phyloP scores from a whole-genome alignment of 2,888 invertebrate species.

The Molorchus minor region DNA sequence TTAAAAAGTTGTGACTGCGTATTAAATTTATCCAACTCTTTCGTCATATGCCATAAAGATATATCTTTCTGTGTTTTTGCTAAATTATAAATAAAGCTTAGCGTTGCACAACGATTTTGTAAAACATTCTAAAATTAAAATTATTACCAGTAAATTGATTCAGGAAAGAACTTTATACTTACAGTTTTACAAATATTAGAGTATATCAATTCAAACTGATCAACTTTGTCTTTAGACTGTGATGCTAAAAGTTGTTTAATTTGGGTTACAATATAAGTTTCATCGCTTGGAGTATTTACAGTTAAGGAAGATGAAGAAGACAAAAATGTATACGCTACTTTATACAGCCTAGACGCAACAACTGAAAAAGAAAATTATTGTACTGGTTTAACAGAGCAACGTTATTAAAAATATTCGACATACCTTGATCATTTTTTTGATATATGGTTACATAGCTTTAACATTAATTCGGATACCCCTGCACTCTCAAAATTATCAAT shows the following conservation, averaged over 20 bases:
- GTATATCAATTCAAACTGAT: constrained; percentile 57
- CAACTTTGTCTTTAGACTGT: constrained; percentile 48
- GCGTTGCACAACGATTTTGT: constrained; percentile 51
- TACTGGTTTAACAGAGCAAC: not conserved
- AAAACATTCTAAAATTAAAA: constrained; percentile 51
- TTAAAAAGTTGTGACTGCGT: constrained; percentile 32
- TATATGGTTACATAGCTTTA: constrained; percentile 57
- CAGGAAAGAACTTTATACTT: constrained; percentile 28
- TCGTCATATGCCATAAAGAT: constrained; percentile 42
- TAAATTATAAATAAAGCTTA: constrained; percentile 54
- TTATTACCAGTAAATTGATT: too few species aligned
- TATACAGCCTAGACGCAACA: constrained; percentile 45
- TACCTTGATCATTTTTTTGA: constrained; percentile 55
- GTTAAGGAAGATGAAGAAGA: constrained; percentile 37
- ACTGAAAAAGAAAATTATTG: constrained; percentile 45
- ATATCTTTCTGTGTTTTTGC: constrained; percentile 36
- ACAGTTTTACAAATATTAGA: constrained; percentile 56
- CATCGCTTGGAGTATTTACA: constrained; percentile 45
- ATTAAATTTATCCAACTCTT: constrained; percentile 48
- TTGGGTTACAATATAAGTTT: constrained; percentile 51
- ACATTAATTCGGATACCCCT: constrained; percentile 47
- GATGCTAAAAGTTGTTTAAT: constrained; percentile 47
- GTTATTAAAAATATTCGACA: not conserved
- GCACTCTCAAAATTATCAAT: constrained; percentile 34
- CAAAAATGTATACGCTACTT: constrained; percentile 49